A percentile compares a stretch with the other conserved stretches of the same genome.
Conservation (phyloP, 2,888 invertebrate species). For the Nipponacmea schrenckii region DNA sequence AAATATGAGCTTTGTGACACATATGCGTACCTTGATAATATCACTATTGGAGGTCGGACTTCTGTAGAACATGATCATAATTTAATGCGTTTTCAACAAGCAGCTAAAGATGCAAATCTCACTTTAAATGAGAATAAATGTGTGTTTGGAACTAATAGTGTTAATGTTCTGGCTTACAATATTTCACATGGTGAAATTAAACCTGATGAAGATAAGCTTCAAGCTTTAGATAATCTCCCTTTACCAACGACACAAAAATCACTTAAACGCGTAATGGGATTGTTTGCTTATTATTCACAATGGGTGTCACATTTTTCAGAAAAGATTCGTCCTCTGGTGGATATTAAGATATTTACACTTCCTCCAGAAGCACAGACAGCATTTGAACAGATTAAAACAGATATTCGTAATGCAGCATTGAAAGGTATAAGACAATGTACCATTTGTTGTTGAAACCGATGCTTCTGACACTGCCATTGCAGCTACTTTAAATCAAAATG, state of each 20-base stretch:
- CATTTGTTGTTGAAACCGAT: no score
- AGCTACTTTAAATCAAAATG: no score
- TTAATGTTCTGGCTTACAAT: neutral
- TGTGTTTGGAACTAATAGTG: neutral
- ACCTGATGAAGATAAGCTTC: neutral
- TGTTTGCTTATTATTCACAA: constrained; percentile 20
- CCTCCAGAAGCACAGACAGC: no score
- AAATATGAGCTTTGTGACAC: neutral
- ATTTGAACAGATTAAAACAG: no score
- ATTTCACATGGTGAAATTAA: neutral
- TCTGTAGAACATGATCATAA: neutral
- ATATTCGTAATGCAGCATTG: no score
- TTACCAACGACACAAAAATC: neutral
- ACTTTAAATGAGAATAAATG: neutral
- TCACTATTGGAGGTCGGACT: neutral
- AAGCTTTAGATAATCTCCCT: neutral
- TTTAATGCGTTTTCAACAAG: neutral
- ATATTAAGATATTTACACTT: constrained; percentile 12
- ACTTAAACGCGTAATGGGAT: constrained; percentile 8
- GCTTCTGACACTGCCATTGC: no score
- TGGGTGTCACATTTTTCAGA: constrained; percentile 16
- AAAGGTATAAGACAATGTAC: no score
- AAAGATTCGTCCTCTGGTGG: no score
- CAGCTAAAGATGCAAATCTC: neutral
- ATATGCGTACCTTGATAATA: neutral